A percentile compares a stretch with the other conserved stretches of the same genome.
These are phyloP conservation scores for Junco hyemalis DNA, from an alignment of 2,113 vertebrate species.

Conservation along the genomic window DNA sequence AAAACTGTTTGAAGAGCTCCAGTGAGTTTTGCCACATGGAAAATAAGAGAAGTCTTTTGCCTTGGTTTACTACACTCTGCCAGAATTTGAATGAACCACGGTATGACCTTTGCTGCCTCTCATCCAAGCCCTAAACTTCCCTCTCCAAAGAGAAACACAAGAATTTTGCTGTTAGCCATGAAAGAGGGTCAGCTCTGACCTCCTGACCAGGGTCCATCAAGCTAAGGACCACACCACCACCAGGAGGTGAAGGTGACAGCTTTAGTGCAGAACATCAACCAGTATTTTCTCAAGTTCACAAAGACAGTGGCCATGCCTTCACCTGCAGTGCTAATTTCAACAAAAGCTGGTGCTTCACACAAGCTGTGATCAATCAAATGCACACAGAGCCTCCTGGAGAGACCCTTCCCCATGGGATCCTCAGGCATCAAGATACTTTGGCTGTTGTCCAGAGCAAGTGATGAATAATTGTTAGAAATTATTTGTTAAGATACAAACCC, in stretches of 20 bases:
- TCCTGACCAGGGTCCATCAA: background rate
- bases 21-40: background rate
- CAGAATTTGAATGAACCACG: background rate
- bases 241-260: background rate
- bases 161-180: background rate
- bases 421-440: slow-evolving; percentile 1
- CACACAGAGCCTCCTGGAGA: background rate
- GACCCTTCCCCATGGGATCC: background rate
- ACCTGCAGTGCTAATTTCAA: background rate
- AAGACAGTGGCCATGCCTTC: background rate
- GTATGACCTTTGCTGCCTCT: background rate
- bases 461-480: slow-evolving; percentile 8
- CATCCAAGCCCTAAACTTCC: background rate
- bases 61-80: background rate
- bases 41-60: background rate
- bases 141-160: background rate
- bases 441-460: slow-evolving; percentile 23
- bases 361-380: background rate
- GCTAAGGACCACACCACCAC: background rate
- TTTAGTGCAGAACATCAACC: background rate
- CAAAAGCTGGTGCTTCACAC: background rate
- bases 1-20: background rate
- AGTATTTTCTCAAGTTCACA: background rate
- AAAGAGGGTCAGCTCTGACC: background rate
- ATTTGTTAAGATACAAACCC: background rate